These are phyloP conservation scores for Lampropteryx suffumata DNA, from an alignment of 2,888 invertebrate species.

Conservation along the genomic window DNA sequence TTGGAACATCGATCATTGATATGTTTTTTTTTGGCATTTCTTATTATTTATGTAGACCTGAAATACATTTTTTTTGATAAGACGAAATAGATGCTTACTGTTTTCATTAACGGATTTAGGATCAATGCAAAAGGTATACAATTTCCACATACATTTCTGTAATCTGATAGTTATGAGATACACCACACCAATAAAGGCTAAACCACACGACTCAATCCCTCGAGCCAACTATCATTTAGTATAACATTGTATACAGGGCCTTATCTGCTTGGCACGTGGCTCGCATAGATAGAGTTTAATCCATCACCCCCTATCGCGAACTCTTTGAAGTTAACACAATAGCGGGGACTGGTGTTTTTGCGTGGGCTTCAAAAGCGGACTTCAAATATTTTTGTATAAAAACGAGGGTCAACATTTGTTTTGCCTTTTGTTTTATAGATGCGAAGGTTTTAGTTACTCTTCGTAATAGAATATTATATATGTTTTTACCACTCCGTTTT, in stretches of 20 bases:
- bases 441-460: background rate
- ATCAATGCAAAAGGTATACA: background rate
- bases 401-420: constrained; percentile 5
- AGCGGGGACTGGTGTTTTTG: constrained; percentile 41
- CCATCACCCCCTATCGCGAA: constrained; percentile 62
- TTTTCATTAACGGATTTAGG: too few species aligned
- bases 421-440: background rate
- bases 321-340: constrained; percentile 71
- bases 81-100: too few species aligned
- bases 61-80: too few species aligned
- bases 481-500: too few species aligned
- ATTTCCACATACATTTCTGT: background rate
- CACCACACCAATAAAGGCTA: constrained; percentile 19
- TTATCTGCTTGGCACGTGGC: constrained; percentile 70
- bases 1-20: background rate
- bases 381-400: constrained; percentile 29
- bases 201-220: constrained; percentile 48
- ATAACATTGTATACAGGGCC: constrained; percentile 36
- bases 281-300: constrained; percentile 64
- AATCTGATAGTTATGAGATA: constrained; percentile 9
- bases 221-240: constrained; percentile 53
- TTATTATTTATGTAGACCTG: too few species aligned
- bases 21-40: too few species aligned
- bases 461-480: too few species aligned
- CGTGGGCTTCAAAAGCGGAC: constrained; percentile 26